Evolutionary conservation across 2,888 invertebrate species (phyloP), one percentile per base, ranked within the genome.

Genomic region (Dorcus hopei): DNA sequence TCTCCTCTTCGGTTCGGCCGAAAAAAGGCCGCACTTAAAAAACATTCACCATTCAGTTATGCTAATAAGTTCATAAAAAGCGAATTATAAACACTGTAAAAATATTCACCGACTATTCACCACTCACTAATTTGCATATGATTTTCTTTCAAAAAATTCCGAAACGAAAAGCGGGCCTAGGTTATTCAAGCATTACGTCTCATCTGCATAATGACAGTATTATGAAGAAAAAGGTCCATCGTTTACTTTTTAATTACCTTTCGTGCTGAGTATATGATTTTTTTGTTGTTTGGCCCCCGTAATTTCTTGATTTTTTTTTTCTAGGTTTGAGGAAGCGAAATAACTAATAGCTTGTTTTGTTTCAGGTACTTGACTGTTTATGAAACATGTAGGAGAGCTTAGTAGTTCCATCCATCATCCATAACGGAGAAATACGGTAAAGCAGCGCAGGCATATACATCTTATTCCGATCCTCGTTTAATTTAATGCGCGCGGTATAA

Each of bases 11-110:
- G 14, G 9, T 41, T 41, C 14, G 14, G 9, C 16, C 9, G 45
- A 23, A 23, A 53, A 64, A 63, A 57, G 48, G 57, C 59, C 49
- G 50, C 49, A 58, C 58, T 56, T 58, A 61, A 63, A 67, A 67
- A 63, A 63, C 67, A 66, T 63, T 63, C 61, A 65, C 70, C 70
- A 70, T 75, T 74, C 76, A 72, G 72, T 74, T 76, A 77, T 77
- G 77, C 74, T 76, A 77, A 78, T 77, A 62, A 72, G 71, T 64
- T 70, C 71, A 73, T 77, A 77, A 77, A 77, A 77, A 76, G 72
- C 73, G 72, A 77, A 77, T 77, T 77, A 77, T 77, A 77, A 77
- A 78, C 77, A 77, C 76, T 75, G 77, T 75, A 74, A 77, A 77
- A 78, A 78, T 78, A 77, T 77, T 77, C 77, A 75, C 74, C 76